phyloP scores from a whole-genome alignment of 2,888 invertebrate genomes.

The Scaptomyza tumidula region DNA sequence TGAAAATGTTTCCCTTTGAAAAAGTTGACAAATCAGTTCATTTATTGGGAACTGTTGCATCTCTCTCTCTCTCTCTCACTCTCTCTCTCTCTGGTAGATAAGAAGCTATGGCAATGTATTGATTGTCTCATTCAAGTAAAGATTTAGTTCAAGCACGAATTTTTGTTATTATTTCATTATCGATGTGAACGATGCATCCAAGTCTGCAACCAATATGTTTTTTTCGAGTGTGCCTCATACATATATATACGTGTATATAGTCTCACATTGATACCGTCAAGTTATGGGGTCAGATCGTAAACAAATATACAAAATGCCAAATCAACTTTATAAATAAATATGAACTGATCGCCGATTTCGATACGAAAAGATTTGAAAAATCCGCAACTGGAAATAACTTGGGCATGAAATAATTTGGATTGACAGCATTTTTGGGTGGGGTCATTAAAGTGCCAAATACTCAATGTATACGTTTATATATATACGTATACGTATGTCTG shows the following conservation, averaged over 20 bases:
- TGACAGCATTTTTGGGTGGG: slow-evolving; percentile 19
- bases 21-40: slow-evolving; percentile 39
- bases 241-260: neutral
- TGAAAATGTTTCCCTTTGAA: neutral
- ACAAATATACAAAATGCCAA: slow-evolving; percentile 65
- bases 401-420: slow-evolving; percentile 2
- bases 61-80: neutral
- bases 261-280: slow-evolving; percentile 12
- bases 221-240: slow-evolving; percentile 39
- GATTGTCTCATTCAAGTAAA: slow-evolving; percentile 40
- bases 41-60: slow-evolving; percentile 5
- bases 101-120: slow-evolving; percentile 8
- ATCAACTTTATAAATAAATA: slow-evolving; percentile 46
- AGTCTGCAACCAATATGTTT: slow-evolving; percentile 14
- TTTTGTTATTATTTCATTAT: slow-evolving; percentile 34
- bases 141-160: slow-evolving; percentile 58
- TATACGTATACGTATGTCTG: neutral
- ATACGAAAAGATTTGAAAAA: neutral
- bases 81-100: slow-evolving; percentile 24
- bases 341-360: slow-evolving; percentile 25
- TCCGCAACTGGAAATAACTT: slow-evolving; percentile 7
- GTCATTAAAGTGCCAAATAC: slow-evolving; percentile 56
- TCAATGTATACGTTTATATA: neutral
- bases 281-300: slow-evolving; percentile 70
- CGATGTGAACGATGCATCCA: slow-evolving; percentile 23